Evolutionary conservation across 2,113 vertebrate genomes (phyloP).

Genomic region (Odocoileus virginianus): DNA sequence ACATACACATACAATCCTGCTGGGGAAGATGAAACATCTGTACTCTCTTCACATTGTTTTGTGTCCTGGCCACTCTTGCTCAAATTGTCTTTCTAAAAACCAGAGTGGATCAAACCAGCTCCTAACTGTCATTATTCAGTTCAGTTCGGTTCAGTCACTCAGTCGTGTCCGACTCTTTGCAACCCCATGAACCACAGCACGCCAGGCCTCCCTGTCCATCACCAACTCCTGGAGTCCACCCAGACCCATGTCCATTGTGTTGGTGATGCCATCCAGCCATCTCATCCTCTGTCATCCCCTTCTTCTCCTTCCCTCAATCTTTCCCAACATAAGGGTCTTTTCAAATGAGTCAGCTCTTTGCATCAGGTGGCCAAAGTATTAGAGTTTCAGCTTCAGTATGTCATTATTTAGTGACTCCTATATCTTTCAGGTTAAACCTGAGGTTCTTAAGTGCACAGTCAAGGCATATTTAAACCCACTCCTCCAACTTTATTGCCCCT

Average conservation of each 20-base stretch:
- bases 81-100: not conserved
- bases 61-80: too few species aligned
- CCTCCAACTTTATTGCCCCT: not conserved
- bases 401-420: not conserved
- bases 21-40: not conserved
- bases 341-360: not conserved
- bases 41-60: not conserved
- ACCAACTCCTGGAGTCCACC: not conserved
- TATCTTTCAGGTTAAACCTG: not conserved
- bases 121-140: too few species aligned
- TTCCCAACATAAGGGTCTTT: not conserved
- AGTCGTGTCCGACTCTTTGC: fast-evolving
- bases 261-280: not conserved
- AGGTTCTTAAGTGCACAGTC: not conserved
- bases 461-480: not conserved
- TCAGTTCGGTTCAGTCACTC: not conserved
- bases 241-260: not conserved
- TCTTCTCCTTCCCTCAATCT: not conserved
- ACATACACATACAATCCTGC: not conserved
- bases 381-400: not conserved
- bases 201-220: not conserved
- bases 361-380: not conserved
- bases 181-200: fast-evolving
- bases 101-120: not conserved
- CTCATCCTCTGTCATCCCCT: not conserved